Conservation (phyloP, 2,888 invertebrate genomes). For the Ferdinandea cuprea region DNA sequence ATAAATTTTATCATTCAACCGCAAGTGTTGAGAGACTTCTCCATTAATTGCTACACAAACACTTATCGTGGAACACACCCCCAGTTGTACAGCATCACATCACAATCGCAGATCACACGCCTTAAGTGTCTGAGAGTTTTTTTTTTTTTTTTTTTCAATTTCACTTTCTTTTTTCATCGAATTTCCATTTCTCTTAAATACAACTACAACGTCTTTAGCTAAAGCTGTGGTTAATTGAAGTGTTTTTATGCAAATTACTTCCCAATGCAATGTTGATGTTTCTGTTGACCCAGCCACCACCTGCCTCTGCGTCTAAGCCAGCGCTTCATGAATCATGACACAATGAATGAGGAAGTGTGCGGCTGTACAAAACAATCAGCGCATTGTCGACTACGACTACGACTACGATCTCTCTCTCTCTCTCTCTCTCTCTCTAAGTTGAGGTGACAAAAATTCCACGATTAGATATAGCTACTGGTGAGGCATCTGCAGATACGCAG, state of each 20-base stretch:
- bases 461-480: constrained; percentile 51
- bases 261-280: constrained; percentile 28
- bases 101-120: constrained; percentile 1
- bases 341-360: constrained; percentile 56
- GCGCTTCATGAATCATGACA: not conserved
- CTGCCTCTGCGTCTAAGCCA: constrained; percentile 3
- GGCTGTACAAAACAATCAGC: constrained; percentile 41
- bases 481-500: constrained; percentile 35
- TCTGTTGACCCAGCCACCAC: constrained; percentile 33
- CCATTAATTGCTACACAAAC: no score
- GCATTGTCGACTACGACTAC: constrained; percentile 51
- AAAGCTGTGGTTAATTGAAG: constrained; percentile 22
- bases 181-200: constrained; percentile 43
- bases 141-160: constrained; percentile 28
- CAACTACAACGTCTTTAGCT: not conserved
- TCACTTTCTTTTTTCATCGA: constrained; percentile 53
- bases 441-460: constrained; percentile 66
- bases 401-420: constrained; percentile 2
- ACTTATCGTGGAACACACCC: no score
- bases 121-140: constrained; percentile 22
- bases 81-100: no score
- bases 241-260: constrained; percentile 55
- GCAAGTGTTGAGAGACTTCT: no score
- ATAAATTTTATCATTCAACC: no score
- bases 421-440: constrained; percentile 2